Conservation (phyloP, 2,113 vertebrate species). For the Trogon melanurus region DNA sequence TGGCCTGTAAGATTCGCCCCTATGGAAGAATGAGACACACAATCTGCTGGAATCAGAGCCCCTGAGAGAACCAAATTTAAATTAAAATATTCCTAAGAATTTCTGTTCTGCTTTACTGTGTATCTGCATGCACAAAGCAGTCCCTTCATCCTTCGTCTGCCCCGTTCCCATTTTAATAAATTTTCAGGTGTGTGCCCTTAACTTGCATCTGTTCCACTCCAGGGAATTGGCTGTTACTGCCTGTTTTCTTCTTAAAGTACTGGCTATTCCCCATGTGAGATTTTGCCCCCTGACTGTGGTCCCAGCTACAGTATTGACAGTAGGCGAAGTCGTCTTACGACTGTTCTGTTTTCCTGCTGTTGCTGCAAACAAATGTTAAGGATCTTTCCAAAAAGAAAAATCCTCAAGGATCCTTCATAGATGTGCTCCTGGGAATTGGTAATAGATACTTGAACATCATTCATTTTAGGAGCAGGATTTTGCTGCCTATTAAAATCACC, state of each 20-base stretch:
- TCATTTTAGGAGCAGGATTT: constrained; percentile 59
- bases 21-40: background rate
- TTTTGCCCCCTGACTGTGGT: background rate
- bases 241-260: constrained; percentile 10
- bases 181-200: background rate
- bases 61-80: background rate
- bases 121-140: background rate
- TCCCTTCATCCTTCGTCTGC: background rate
- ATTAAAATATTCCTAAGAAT: background rate
- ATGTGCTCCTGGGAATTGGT: constrained; percentile 47
- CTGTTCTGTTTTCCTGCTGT: constrained; percentile 36
- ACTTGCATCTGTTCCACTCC: background rate
- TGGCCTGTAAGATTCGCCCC: background rate
- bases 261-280: background rate
- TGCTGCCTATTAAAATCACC: constrained; percentile 55
- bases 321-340: background rate
- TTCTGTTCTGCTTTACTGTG: background rate
- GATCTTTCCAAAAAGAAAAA: constrained; percentile 38
- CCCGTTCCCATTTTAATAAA: background rate
- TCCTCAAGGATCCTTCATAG: constrained; percentile 63
- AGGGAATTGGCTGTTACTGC: background rate
- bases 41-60: background rate
- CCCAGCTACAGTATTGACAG: background rate
- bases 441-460: constrained; percentile 59
- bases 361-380: constrained; percentile 35